Base-by-base conservation (phyloP, 2,888 invertebrate species). In the Trisateles emortualis region DNA sequence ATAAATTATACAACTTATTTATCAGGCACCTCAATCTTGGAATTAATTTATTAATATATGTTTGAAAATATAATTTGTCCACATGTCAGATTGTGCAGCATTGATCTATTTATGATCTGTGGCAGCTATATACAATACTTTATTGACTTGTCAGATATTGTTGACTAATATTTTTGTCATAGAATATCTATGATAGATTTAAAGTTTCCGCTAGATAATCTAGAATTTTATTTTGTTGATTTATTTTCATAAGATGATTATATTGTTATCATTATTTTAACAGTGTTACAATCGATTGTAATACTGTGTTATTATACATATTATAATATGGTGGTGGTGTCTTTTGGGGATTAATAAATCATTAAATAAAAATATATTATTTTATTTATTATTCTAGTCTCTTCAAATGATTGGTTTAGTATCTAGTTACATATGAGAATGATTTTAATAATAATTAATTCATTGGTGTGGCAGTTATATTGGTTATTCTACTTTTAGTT, bases 301-400 rank as follows among this genome's bases (percentile, higher is more conserved):
- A 65, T 68, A 52, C 57, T 41, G 30, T 26, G 11, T 13, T 42
- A 42, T 17, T 42, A 24, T 42, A 35, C n/a, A 13, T 42, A 36
- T 43, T 52, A 16, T 11, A 19, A 6, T 45, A 54, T 40, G 83
- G 81, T 84, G 79, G 67, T 72, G 84, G 84, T 81, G 77, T 81
- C 65, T 83, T 77, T 82, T 78, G 82, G 84, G 78, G 72, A 64
- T 53, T 51, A 54, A 74, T 81, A 81, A 82, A 79, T 39, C 38
- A 51, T 52, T 40, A 52, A 52, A 59, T 35, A 6, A 38, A 47
- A 13, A 30, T 16, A 2, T 0, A 30, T 16, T 17, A 16, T 16
- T 16, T 30, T 11, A 22, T 45, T 46, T 32, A 8, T 38, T 52
- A 22, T 35, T 30, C 0, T n/a, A 9, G n/a, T 4, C 33, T 5